phyloP scores from a whole-genome alignment of 2,888 invertebrate genomes.

The Acleris sparsana region DNA sequence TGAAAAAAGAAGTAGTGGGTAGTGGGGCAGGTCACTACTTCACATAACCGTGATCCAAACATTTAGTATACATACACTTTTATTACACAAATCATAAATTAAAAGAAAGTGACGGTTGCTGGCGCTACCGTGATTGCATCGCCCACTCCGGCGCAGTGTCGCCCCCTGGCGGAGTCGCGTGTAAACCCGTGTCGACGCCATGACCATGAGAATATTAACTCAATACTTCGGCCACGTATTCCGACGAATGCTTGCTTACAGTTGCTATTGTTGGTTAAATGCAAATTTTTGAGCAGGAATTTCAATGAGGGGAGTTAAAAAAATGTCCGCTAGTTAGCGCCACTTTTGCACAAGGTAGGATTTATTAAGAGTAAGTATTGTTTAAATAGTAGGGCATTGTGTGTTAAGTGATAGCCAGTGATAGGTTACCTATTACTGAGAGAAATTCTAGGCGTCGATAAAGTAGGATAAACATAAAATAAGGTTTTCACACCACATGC shows the following conservation, averaged over 20 bases:
- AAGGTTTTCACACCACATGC: too few relatives aligned
- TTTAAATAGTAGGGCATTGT: too few relatives aligned
- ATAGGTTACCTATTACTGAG: too few relatives aligned
- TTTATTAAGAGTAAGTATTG: too few relatives aligned
- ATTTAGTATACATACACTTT: neutral
- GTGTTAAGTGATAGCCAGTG: too few relatives aligned
- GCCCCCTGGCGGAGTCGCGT: slow-evolving; percentile 61
- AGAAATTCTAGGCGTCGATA: too few relatives aligned
- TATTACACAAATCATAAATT: slow-evolving; percentile 1
- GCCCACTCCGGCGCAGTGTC: slow-evolving; percentile 57
- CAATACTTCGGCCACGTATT: slow-evolving; percentile 7
- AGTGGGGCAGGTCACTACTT: too few relatives aligned
- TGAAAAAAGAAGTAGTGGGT: too few relatives aligned
- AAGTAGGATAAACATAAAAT: too few relatives aligned
- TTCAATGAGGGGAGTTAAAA: neutral
- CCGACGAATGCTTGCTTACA: neutral
- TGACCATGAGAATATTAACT: slow-evolving; percentile 56
- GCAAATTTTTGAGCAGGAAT: slow-evolving; percentile 3
- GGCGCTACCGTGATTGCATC: slow-evolving; percentile 60
- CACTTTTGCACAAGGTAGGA: too few relatives aligned
- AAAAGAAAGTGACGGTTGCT: slow-evolving; percentile 32
- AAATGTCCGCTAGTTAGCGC: too few relatives aligned
- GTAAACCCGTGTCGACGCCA: slow-evolving; percentile 50
- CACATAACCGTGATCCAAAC: too few relatives aligned
- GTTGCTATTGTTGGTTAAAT: neutral